Evolutionary conservation across 92 coral and sea anemone species (phyloP), one percentile per base, ranked within the genome.

Genomic region (Bergia sp.): DNA sequence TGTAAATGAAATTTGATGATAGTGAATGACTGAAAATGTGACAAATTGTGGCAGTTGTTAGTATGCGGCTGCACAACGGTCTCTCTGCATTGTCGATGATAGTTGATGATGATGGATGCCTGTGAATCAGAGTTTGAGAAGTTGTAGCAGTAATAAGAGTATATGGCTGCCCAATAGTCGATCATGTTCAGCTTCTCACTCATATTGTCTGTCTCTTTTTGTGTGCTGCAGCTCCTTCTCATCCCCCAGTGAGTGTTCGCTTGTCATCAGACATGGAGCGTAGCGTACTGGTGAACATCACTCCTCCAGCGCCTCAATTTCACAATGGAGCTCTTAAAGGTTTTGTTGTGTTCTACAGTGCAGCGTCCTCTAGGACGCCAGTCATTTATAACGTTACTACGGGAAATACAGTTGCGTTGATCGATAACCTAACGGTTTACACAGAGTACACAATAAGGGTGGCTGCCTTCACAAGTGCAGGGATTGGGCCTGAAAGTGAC

Each of bases 271-370:
- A 73, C 16, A 82, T 90, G 81, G 93, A 93, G 86, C 81, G 78
- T 50, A 93, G 94, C 82, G 83, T 97, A 40, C 77, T 90, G 23
- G 96, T 95, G 20, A 85, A 66, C 91, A 89, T 96, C 74, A 44
- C 89, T 9, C 90, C 93, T 4, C 99, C 97, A 20, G 73, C 77
- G 2, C 74, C 82, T 40, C 90, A 39, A 74, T 67, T 79, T 85
- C 97, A 92, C 69, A 95, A 97, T 90, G 99, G 99, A 13, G 69
- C 71, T 82, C 85, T 97, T 37, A 85, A 69, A 11, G 96, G 99
- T 50, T 97, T 90, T 89, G 89, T 72, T 16, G 94, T 95, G 82
- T 90, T 81, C 40, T 97, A 94, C 94, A 91, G 91, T 44, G 45
- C 37, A 61, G 75, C 94, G 85, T 79, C 85, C 43, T 61, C 91